These are phyloP conservation scores for Musca vetustissima DNA, from an alignment of 1,140 invertebrate genomes.

Conservation along the genomic window DNA sequence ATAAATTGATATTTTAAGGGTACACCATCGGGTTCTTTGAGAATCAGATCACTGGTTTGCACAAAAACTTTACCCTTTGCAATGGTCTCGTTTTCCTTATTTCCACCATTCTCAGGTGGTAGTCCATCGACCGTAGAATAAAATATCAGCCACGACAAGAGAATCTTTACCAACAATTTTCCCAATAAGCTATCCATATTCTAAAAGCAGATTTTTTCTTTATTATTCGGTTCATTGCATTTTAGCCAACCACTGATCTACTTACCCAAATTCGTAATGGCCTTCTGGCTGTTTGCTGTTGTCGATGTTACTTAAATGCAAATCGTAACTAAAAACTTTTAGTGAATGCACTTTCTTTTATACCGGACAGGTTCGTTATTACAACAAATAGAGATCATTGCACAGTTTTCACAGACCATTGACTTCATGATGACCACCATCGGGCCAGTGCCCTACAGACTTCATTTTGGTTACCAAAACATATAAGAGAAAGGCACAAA, in stretches of 20 bases:
- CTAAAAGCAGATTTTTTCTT: neutral
- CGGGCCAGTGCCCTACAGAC: neutral
- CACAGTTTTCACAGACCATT: conserved; percentile 8
- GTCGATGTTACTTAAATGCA: no score
- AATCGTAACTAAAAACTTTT: neutral
- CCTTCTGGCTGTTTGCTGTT: no score
- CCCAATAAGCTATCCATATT: neutral
- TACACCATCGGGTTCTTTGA: neutral
- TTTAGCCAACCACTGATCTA: neutral
- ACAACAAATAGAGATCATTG: neutral
- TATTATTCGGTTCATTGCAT: neutral
- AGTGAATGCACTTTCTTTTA: conserved; percentile 16
- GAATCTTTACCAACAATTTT: neutral
- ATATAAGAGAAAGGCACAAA: no score
- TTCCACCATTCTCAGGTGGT: no score
- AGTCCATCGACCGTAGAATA: no score
- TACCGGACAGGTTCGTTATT: neutral
- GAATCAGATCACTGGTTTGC: neutral
- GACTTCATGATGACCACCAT: neutral
- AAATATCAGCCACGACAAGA: neutral
- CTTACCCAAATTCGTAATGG: no score
- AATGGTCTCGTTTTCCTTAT: neutral
- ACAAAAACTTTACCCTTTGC: neutral
- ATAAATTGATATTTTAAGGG: conserved; percentile 16
- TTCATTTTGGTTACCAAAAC: no score